phyloP scores from a whole-genome alignment of 1,140 invertebrate species.

The Bombus haemorrhoidalis region DNA sequence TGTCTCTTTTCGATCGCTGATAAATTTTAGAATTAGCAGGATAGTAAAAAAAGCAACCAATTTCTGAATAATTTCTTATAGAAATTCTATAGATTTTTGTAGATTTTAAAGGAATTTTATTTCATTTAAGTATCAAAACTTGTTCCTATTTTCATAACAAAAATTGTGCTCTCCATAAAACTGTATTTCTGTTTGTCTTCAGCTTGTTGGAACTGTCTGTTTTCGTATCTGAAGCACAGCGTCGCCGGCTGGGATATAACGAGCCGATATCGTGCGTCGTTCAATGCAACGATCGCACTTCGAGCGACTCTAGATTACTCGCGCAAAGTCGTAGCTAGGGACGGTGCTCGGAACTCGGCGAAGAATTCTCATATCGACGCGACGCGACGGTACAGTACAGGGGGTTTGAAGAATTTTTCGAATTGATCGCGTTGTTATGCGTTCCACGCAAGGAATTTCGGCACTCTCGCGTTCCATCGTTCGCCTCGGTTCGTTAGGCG shows the following conservation, averaged over 20 bases:
- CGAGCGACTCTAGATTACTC: conserved; percentile 1
- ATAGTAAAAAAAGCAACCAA: background rate
- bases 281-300: background rate
- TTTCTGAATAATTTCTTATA: background rate
- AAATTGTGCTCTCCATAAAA: too few relatives aligned
- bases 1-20: background rate
- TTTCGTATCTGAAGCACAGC: background rate
- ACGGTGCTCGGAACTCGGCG: conserved; percentile 2
- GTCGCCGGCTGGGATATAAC: background rate
- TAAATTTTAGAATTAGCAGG: background rate
- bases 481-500: conserved; percentile 12
- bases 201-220: background rate
- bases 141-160: too few relatives aligned
- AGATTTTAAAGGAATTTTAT: background rate
- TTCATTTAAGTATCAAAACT: too few relatives aligned
- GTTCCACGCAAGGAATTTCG: conserved; percentile 12
- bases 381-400: background rate
- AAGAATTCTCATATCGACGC: conserved; percentile 30
- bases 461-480: background rate
- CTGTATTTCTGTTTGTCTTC: background rate
- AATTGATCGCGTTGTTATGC: background rate
- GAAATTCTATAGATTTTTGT: background rate
- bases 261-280: background rate
- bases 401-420: conserved; percentile 13
- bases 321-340: background rate